Conservation (phyloP, 2,888 invertebrate species). For the Dastarcus helophoroides region DNA sequence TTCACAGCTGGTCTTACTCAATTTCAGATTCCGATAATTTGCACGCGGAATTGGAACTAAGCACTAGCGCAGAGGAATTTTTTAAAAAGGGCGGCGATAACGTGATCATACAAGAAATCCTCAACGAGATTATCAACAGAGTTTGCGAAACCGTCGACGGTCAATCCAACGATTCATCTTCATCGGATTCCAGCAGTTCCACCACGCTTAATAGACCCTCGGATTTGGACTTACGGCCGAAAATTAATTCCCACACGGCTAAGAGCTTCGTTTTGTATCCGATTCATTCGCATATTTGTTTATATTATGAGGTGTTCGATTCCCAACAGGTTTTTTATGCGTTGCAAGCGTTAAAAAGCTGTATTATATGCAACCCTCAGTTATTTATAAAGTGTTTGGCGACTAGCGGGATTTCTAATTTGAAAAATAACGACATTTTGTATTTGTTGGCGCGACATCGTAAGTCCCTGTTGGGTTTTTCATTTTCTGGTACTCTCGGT, state of each 20-base stretch:
- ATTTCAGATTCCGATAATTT: constrained; percentile 39
- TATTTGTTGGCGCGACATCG: constrained; percentile 61
- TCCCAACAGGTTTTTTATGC: constrained; percentile 62
- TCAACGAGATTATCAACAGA: constrained; percentile 47
- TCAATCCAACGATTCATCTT: constrained; percentile 12
- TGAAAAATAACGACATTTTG: constrained; percentile 43
- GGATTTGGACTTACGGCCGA: constrained; percentile 26
- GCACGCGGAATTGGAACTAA: constrained; percentile 41
- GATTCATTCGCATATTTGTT: constrained; percentile 71
- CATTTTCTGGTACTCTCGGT: constrained; percentile 48
- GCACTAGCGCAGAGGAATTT: constrained; percentile 56
- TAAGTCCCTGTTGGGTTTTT: constrained; percentile 69
- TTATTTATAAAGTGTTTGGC: constrained; percentile 64
- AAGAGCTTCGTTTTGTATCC: constrained; percentile 48
- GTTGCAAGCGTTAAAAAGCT: constrained; percentile 59
- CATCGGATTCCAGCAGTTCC: constrained; percentile 14
- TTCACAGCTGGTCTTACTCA: constrained; percentile 46
- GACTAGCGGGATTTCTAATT: constrained; percentile 55
- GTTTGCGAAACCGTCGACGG: constrained; percentile 30
- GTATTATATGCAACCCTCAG: constrained; percentile 57
- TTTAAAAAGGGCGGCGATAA: constrained; percentile 42
- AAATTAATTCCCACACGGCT: constrained; percentile 18
- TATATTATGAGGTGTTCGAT: constrained; percentile 72
- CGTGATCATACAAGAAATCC: constrained; percentile 43
- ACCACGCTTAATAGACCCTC: constrained; percentile 18